Conservation (phyloP, 2,797 vertebrate genomes). For the Darevskia mixta region DNA sequence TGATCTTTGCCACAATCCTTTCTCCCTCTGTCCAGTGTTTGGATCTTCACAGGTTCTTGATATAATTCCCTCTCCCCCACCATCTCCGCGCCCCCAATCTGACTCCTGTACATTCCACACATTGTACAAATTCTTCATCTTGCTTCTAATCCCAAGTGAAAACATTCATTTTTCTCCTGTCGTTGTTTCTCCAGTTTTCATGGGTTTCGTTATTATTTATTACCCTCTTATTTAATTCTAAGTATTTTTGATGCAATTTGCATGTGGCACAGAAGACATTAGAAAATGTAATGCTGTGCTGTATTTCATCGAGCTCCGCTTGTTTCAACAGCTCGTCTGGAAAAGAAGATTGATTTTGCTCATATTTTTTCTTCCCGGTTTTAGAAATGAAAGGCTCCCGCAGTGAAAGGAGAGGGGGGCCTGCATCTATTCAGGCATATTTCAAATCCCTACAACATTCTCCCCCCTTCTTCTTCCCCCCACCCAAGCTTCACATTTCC, state of each 20-base stretch:
- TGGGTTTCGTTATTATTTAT: fast-evolving
- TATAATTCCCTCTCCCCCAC: not conserved
- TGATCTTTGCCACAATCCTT: not conserved
- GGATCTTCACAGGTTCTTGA: not conserved
- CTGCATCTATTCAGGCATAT: not conserved
- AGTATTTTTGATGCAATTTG: not conserved
- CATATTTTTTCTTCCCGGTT: constrained; percentile 9
- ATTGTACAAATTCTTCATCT: fast-evolving
- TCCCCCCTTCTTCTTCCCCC: no score
- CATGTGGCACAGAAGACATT: not conserved
- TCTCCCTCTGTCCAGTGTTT: no score
- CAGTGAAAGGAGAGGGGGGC: not conserved
- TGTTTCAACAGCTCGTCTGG: not conserved
- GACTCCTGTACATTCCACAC: fast-evolving
- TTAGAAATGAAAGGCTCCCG: not conserved
- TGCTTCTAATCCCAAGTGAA: not conserved
- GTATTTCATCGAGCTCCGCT: constrained; percentile 3
- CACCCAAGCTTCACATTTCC: not conserved
- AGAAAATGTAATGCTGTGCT: not conserved
- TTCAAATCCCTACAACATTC: not conserved
- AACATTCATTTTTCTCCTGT: not conserved
- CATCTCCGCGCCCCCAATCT: not conserved
- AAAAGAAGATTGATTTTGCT: not conserved
- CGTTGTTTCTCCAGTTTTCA: not conserved
- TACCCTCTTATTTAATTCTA: not conserved